Evolutionary conservation across 2,797 vertebrate species (phyloP), one percentile per base, ranked within the genome.

Genomic region (Sorex maritimensis): DNA sequence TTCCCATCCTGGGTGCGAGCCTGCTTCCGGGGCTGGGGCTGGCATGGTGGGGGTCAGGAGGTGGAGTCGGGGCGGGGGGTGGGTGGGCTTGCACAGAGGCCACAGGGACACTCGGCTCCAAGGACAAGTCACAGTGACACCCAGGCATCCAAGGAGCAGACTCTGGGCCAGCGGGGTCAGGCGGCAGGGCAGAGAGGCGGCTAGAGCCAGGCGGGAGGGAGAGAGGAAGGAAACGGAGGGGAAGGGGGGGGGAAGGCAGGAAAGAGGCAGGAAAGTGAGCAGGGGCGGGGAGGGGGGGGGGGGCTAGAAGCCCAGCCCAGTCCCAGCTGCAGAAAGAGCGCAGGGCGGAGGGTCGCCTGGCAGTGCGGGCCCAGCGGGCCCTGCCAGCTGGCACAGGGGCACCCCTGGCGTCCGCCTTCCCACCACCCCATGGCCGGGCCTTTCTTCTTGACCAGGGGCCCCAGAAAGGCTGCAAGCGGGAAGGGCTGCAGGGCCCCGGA

Each of bases 121-220:
- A 63, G 55, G 41, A 23, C 61, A 73, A 28, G 46, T 1, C 0
- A 34, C 2, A 2, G 21, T 0, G 0, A 1, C 7, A 55, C 7
- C 19, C 19, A 2, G 1, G 17, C 24, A 15, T 44, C 34, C 74
- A 24, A 0, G 34, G 14, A 23, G 72, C 14, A 0, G 69, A 21
- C 1, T 1, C 10, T 0, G 0, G 67, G 72, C 38, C 30, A 2
- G 6, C 13, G 44, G 28, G 71, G 38, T 14, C 0, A 0, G 26
- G 21, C 24, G 10, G 55, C 19, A 34, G 67, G 61, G 52, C 28
- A 21, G 1, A 12, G 73, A 4, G 23, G 63, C 49, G 79, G 6
- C 1, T 12, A 55, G 17, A 55, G 17, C 52, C 52, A 55, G 52
- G 52, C 52, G 14, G 52, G 52, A 13, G 14, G 52, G 52, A 13